Base-by-base conservation (phyloP, 2,888 invertebrate genomes). In the Hirtodrosophila confusa region DNA sequence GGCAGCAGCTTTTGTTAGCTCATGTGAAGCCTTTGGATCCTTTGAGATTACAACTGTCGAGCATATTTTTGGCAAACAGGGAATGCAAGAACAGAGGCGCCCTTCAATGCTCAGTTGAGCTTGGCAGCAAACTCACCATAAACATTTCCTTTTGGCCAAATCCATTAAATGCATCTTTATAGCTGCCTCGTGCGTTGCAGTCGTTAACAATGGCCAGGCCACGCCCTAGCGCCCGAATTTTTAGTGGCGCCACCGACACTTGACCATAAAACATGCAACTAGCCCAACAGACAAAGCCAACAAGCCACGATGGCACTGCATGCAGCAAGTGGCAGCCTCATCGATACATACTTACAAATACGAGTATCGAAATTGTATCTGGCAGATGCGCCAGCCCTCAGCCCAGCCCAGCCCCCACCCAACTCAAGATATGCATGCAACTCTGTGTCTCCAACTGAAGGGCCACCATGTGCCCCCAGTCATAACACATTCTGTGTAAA, bases 101-200 rank as follows among this genome's bases (percentile, higher is more conserved):
- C 27, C 27, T 7, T 31, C 31, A 31, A 6, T 8, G 31, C 31
- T 31, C 31, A 31, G 31, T 9, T 31, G 1, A 8, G 36, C 11
- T 8, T 12, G 5, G 11, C 49, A 36, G 37, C 27, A 33, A 48
- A 29, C 36, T 36, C 17, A 41, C 51, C 51, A 69, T 69, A 69
- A 69, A 69, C 54, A 69, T 69, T 63, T 64, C 47, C 69, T 63
- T 68, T 69, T 69, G 64, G 44, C 64, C 64, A 69, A 64, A 61
- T 43, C 40, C 61, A 47, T 50, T 69, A 73, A 60, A 56, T 65
- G 70, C 69, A 63, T 47, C 69, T 61, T 70, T 70, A 69, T 65
- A 53, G 40, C 36, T 43, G 61, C 55, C 69, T 64, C 49, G 60
- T 57, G 69, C 56, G 51, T 47, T 69, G 74, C 66, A 58, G 61